Conservation (phyloP, 30 jellyfish, hydroid and myxozoan genomes). For the Aurelia aurita complex sp. Pacific region DNA sequence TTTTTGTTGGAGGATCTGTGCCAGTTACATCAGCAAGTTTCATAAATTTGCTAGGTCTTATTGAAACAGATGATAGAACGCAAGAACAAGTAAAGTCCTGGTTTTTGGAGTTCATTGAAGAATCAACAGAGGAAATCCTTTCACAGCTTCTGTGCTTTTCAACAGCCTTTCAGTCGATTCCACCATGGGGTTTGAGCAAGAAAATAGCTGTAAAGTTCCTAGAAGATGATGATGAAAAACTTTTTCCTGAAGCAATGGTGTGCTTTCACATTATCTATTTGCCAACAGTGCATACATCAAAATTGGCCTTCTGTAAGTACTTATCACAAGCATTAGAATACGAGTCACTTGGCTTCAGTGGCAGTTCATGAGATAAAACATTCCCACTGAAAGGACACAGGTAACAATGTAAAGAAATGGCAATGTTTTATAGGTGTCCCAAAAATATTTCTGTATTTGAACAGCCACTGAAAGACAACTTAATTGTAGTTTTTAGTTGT, state of each 20-base stretch:
- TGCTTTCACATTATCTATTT: constrained; percentile 4
- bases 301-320: neutral
- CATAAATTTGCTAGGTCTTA: too few species aligned
- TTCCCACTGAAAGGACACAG: neutral
- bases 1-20: constrained; percentile 2
- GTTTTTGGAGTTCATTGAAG: too few species aligned
- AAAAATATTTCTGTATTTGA: too few species aligned
- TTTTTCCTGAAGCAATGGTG: neutral
- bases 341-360: constrained; percentile 10
- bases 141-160: constrained; percentile 18
- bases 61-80: too few species aligned
- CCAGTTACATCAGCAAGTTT: neutral
- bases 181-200: constrained; percentile 20
- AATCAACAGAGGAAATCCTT: neutral
- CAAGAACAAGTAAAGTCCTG: too few species aligned
- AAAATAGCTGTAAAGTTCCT: neutral
- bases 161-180: neutral
- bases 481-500: too few species aligned
- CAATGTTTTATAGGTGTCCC: too few species aligned
- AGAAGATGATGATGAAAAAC: constrained; percentile 14
- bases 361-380: neutral
- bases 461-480: too few species aligned
- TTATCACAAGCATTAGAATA: too few species aligned
- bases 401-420: too few species aligned
- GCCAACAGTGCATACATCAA: neutral